Evolutionary conservation across 2,113 vertebrate genomes (phyloP).

Genomic region (Abramis brama): DNA sequence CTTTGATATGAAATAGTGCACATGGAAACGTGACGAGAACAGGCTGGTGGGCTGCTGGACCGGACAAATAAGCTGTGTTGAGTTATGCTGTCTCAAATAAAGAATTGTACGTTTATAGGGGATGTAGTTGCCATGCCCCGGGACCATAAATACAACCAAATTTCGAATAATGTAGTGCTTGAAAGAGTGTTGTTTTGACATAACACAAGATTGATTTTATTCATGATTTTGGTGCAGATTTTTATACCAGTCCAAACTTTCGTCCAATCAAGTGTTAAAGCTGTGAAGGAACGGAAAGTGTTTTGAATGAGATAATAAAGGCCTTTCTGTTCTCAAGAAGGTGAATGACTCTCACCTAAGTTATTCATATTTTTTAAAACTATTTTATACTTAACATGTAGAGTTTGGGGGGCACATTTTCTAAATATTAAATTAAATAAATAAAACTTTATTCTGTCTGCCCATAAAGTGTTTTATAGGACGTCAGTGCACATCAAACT

Average conservation of each 20-base stretch:
- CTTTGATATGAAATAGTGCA: conserved; percentile 77
- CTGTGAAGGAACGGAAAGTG: too few relatives aligned
- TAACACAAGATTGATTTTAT: conserved; percentile 34
- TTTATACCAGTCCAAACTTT: conserved; percentile 14
- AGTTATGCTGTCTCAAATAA: conserved; percentile 34
- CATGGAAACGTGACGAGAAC: conserved; percentile 71
- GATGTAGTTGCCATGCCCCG: neutral
- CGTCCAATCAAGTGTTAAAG: neutral
- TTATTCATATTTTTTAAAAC: neutral
- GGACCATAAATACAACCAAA: neutral
- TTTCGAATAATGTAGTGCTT: neutral
- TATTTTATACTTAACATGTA: neutral
- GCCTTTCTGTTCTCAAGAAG: neutral
- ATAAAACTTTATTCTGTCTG: neutral
- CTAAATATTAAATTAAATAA: neutral
- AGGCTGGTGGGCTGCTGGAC: conserved; percentile 39
- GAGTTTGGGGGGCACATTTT: neutral
- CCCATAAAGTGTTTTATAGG: neutral
- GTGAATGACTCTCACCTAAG: neutral
- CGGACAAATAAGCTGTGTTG: conserved; percentile 61
- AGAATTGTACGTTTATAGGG: neutral
- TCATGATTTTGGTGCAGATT: neutral
- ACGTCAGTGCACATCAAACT: neutral
- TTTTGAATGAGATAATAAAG: neutral
- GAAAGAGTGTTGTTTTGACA: conserved; percentile 25